Evolutionary conservation across 2,797 vertebrate genomes (phyloP), one percentile per base, ranked within the genome.

Genomic region (Dendrocincla tyrannina): DNA sequence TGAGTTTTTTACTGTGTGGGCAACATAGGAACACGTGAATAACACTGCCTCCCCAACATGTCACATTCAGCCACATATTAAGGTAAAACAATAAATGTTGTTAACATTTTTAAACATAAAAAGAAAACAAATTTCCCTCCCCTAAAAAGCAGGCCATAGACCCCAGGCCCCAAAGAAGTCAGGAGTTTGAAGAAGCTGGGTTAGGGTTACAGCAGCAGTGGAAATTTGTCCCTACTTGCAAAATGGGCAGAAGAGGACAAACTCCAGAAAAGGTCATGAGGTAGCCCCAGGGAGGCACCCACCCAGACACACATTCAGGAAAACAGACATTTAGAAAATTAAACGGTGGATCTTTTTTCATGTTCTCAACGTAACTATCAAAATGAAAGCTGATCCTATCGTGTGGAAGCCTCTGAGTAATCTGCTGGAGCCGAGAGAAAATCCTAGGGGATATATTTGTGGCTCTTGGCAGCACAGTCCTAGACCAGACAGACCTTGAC

Each of bases 41-140:
- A 55, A 19, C 8, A 25, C 1, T 32, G n/a, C 13, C n/a, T 11
- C 35, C 14, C 7, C 37, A 44, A 8, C 1, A 0, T 4, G 11
- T 18, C 9, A 23, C 27, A 7, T n/a, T 35, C 17, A 47, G 19
- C 17, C 28, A 4, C 3, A 4, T 33, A 17, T 64, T 85, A 7
- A 20, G 60, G 3, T 33, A 24, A 62, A n/a, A 42, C 9, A 83
- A 75, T 22, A 84, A 75, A 27, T 1, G 8, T 53, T 2, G 25
- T 32, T 49, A 68, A 52, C 3, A 4, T 35, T 76, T 77, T 47
- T 44, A 41, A 69, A 44, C 1, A 5, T 6, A 9, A 55, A 55
- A 78, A 78, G 22, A 23, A 28, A 16, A 33, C 35, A 39, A 32
- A 6, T 3, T 39, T 2, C 4, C 33, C 27, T 37, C 5, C 25